Evolutionary conservation across 2,113 vertebrate genomes (phyloP).

Genomic region (Podarcis muralis): DNA sequence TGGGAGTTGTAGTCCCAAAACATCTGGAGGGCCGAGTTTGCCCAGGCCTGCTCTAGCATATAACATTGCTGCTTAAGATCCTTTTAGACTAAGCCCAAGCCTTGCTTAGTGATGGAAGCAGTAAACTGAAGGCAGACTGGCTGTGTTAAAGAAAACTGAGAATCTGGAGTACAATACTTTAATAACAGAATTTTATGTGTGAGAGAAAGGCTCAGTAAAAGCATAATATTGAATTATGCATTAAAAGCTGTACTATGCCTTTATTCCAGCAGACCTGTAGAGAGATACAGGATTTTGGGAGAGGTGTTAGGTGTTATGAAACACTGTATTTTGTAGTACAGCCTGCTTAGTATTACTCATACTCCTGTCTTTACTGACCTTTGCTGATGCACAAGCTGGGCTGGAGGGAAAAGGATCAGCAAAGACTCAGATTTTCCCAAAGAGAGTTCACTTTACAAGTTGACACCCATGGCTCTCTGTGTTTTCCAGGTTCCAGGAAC

Average conservation of each 20-base stretch:
- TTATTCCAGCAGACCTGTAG: too few relatives aligned
- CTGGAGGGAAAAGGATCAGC: background rate
- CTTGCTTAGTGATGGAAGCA: background rate
- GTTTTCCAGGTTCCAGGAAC: background rate
- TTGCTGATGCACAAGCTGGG: background rate
- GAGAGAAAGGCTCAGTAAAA: background rate
- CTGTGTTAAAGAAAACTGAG: background rate
- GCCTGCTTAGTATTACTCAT: background rate
- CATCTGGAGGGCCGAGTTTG: too few relatives aligned
- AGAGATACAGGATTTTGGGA: too few relatives aligned
- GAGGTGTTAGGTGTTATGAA: too few relatives aligned
- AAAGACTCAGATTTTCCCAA: background rate
- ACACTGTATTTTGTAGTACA: too few relatives aligned
- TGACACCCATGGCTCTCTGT: background rate
- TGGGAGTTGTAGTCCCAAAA: too few relatives aligned
- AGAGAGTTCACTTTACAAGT: background rate
- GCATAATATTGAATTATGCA: too few relatives aligned
- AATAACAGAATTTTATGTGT: background rate
- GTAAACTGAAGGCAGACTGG: background rate
- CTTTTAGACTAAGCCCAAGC: background rate
- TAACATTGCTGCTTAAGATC: too few relatives aligned
- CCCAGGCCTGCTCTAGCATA: too few relatives aligned
- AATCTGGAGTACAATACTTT: background rate
- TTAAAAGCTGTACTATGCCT: too few relatives aligned
- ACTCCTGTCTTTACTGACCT: background rate